phyloP scores from a whole-genome alignment of 2,113 vertebrate genomes.

The Gadus macrocephalus region DNA sequence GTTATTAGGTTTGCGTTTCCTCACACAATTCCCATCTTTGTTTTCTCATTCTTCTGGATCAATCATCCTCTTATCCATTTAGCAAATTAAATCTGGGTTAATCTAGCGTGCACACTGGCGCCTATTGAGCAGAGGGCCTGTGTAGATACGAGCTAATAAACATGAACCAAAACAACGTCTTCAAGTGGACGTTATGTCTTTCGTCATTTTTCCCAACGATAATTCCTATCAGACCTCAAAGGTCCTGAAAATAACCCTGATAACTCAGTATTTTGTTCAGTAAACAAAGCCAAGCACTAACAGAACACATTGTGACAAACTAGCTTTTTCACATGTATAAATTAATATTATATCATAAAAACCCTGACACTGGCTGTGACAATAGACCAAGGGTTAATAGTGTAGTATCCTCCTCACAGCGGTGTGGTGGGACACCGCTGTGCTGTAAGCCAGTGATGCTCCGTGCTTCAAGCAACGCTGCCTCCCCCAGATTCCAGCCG shows the following conservation, averaged over 20 bases:
- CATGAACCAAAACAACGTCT: slow-evolving; percentile 24
- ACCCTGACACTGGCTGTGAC: no score
- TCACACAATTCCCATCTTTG: slow-evolving; percentile 32
- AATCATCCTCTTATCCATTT: slow-evolving; percentile 52
- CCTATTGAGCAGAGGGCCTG: slow-evolving; percentile 18
- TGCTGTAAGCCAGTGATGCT: slow-evolving; percentile 29
- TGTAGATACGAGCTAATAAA: slow-evolving; percentile 26
- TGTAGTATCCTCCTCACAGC: slow-evolving; percentile 25
- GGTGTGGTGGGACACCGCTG: slow-evolving; percentile 46
- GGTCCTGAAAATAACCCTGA: no score
- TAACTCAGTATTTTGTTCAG: no score
- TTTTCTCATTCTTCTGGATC: slow-evolving; percentile 29
- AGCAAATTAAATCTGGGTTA: slow-evolving; percentile 41
- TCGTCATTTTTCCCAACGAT: no score
- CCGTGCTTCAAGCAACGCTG: slow-evolving; percentile 27
- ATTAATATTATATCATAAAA: no score
- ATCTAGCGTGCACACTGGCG: slow-evolving; percentile 29
- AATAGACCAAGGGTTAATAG: no score
- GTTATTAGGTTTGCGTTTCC: slow-evolving; percentile 19
- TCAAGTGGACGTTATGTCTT: slow-evolving; percentile 1
- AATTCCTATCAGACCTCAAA: no score
- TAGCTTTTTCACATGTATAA: no score
- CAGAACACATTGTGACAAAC: no score
- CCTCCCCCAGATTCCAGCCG: slow-evolving; percentile 44
- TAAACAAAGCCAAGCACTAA: no score